Evolutionary conservation across 2,797 vertebrate genomes (phyloP), one percentile per base, ranked within the genome.

Genomic region (Spinibarbus caldwelli): DNA sequence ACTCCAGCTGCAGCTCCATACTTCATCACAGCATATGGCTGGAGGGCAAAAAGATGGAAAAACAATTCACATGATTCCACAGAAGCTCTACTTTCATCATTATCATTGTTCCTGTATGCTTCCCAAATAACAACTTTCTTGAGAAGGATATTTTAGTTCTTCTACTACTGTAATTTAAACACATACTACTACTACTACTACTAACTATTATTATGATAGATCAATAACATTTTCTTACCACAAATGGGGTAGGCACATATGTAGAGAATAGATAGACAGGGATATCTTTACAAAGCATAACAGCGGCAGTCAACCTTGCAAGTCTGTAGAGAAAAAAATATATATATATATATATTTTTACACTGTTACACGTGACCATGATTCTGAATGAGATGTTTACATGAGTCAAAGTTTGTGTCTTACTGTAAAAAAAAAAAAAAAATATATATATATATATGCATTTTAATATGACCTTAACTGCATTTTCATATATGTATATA

Each of bases 231-330:
- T 19, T 21, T 62, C 97, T 97, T 93, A 99, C 98, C 96, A 99
- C 98, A 57, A 97, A 99, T 0, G 98, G 98, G 0, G 98, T 99
- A 1, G 98, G 98, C 85, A 98, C 97, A 1, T 96, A 97, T 0
- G 93, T 94, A 85, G 97, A 99, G 88, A 99, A 99, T n/a, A 99
- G 96, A 89, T 97, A 96, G 6, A 99, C 97, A 0, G 93, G 96
- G 0, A 98, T 90, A 23, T 95, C 95, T 91, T 95, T 96, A 77
- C 95, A 96, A 85, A 99, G 95, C 85, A 99, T 93, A 68, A 98
- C 97, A 0, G 97, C 96, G 1, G 98, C 96, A 2, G 97, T 96
- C 86, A 99, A 91, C 87, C 94, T 96, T 0, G 97, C 97, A 90
- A 99, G 94, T 68, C 98, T 99, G 80, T 2, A 88, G 79, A 78